Conservation (phyloP, 2,113 vertebrate genomes). For the Aegithalos caudatus region DNA sequence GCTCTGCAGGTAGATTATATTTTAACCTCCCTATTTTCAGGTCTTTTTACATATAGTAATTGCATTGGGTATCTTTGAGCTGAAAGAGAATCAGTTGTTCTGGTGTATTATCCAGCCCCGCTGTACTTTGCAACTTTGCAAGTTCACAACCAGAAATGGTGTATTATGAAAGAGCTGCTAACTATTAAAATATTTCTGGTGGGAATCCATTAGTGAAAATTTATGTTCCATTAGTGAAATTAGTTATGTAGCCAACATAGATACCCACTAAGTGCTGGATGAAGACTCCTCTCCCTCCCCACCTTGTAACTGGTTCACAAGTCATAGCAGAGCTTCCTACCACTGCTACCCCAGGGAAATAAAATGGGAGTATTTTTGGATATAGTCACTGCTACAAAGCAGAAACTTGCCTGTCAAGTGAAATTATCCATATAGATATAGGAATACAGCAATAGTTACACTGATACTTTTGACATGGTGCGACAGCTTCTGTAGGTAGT, state of each 20-base stretch:
- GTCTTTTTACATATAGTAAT: background rate
- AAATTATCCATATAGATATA: background rate
- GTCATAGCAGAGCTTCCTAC: background rate
- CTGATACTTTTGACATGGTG: background rate
- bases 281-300: background rate
- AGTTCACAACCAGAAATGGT: background rate
- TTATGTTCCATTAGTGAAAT: slow-evolving; percentile 22
- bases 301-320: background rate
- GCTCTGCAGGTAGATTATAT: background rate
- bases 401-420: background rate
- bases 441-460: background rate
- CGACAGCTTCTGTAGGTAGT: background rate
- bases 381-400: background rate
- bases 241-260: background rate
- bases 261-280: background rate
- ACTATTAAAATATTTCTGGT: background rate
- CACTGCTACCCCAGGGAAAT: background rate
- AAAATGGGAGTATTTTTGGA: background rate
- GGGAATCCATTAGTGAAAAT: slow-evolving; percentile 10
- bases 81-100: background rate
- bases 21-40: background rate
- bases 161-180: background rate
- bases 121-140: background rate
- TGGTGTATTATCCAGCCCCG: background rate
- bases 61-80: background rate